Evolutionary conservation across 2,797 vertebrate species (phyloP).

Genomic region (Zonotrichia albicollis): DNA sequence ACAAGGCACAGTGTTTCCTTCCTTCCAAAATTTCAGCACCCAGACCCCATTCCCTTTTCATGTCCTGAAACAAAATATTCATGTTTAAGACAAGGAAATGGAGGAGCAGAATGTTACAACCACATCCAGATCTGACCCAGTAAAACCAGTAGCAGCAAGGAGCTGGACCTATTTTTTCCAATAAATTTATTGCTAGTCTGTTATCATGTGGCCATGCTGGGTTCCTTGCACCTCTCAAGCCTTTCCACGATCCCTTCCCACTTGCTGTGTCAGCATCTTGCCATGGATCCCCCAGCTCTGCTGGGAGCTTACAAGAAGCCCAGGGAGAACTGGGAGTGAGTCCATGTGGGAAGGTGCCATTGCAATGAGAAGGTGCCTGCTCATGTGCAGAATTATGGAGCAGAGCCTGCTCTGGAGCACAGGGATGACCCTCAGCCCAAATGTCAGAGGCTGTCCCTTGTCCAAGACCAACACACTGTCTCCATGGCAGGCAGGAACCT

Average conservation of each 20-base stretch:
- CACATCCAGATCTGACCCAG: background rate
- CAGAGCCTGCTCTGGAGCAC: background rate
- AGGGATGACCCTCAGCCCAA: accelerated
- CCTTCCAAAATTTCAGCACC: background rate
- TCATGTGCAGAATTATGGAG: background rate
- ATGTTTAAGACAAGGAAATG: background rate
- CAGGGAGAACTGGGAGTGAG: accelerated
- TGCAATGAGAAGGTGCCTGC: accelerated
- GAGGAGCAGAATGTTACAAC: background rate
- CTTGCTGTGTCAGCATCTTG: background rate
- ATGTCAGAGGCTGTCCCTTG: background rate
- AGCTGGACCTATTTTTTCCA: background rate
- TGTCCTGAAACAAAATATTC: background rate
- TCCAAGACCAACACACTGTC: background rate
- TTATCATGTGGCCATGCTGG: background rate
- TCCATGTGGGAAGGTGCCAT: background rate
- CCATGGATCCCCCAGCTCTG: background rate
- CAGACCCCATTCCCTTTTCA: background rate
- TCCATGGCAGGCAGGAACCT: background rate
- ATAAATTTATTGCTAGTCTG: background rate
- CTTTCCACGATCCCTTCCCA: background rate
- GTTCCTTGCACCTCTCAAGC: background rate
- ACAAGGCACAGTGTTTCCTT: background rate
- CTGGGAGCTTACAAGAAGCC: background rate
- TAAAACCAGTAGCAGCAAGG: background rate